Percentiles rank a stretch among this genome's conserved stretches.
These are phyloP conservation scores for Calliphora vicina DNA, from an alignment of 1,140 invertebrate species.

Conservation along the genomic window DNA sequence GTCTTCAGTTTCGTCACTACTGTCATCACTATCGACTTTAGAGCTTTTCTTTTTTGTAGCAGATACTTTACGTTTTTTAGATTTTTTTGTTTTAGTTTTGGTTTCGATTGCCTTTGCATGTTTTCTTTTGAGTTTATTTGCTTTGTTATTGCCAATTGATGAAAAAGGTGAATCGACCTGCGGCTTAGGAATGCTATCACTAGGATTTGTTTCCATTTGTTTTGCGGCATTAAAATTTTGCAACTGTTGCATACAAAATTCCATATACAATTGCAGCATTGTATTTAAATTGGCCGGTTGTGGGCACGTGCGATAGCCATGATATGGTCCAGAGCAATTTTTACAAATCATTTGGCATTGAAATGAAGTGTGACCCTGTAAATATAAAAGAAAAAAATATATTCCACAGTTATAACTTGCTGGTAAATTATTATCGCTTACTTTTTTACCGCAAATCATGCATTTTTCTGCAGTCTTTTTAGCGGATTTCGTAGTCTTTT, in stretches of 20 bases:
- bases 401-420: no score
- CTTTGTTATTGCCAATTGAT: neutral
- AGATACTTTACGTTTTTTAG: slow-evolving; percentile 7
- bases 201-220: slow-evolving; percentile 36
- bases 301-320: slow-evolving; percentile 52
- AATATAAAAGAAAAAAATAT: no score
- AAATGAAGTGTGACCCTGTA: slow-evolving; percentile 54
- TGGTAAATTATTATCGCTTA: neutral
- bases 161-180: neutral
- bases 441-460: slow-evolving; percentile 28
- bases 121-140: neutral
- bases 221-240: slow-evolving; percentile 46
- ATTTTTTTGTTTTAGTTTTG: neutral
- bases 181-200: neutral
- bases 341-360: slow-evolving; percentile 58
- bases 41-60: neutral
- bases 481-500: neutral
- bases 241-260: slow-evolving; percentile 57
- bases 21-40: neutral
- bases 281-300: slow-evolving; percentile 52
- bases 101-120: neutral
- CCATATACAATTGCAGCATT: slow-evolving; percentile 53
- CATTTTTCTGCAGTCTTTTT: neutral
- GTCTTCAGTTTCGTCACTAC: neutral
- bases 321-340: slow-evolving; percentile 53